A percentile compares a stretch with the other conserved stretches of the same genome.
These are phyloP conservation scores for Epicampocera succincta DNA, from an alignment of 2,888 invertebrate species.

Conservation along the genomic window DNA sequence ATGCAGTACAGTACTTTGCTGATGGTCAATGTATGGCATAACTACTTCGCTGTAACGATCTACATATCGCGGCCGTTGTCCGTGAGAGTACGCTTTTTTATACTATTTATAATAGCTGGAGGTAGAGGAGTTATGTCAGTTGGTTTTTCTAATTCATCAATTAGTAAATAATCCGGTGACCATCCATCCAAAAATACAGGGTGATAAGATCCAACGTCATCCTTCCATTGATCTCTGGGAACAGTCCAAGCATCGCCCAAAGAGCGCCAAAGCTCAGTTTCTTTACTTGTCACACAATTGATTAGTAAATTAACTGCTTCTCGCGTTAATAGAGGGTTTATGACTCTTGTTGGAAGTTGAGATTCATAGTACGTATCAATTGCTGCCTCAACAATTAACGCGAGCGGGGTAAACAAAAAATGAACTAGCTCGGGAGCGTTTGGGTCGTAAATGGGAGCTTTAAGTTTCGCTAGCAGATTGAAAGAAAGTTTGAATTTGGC, in stretches of 20 bases:
- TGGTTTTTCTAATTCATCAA: slow-evolving; percentile 87
- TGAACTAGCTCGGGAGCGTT: slow-evolving; percentile 99
- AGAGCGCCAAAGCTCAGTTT: slow-evolving; percentile 98
- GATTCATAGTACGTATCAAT: slow-evolving; percentile 93
- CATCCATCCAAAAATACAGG: slow-evolving; percentile 98
- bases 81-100: slow-evolving; percentile 76
- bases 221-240: slow-evolving; percentile 97
- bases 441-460: slow-evolving; percentile 99
- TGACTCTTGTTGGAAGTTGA: slow-evolving; percentile 91
- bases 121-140: slow-evolving; percentile 72
- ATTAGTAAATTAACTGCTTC: slow-evolving; percentile 97
- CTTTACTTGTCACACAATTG: slow-evolving; percentile 99
- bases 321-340: slow-evolving; percentile 93
- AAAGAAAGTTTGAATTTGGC: slow-evolving; percentile 99
- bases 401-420: slow-evolving; percentile 98
- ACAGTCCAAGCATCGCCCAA: slow-evolving; percentile 98
- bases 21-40: slow-evolving; percentile 67
- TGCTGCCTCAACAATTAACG: slow-evolving; percentile 98
- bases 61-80: slow-evolving; percentile 40
- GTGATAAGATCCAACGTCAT: slow-evolving; percentile 94
- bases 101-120: slow-evolving; percentile 75
- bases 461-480: slow-evolving; percentile 96
- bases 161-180: slow-evolving; percentile 93
- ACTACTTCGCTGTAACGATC: slow-evolving; percentile 37
- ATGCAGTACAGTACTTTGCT: too few relatives aligned